Evolutionary conservation across 23 tunicate genomes (phyloP), one percentile per base, ranked within the genome.

Genomic region (Trididemnum miniatum): DNA sequence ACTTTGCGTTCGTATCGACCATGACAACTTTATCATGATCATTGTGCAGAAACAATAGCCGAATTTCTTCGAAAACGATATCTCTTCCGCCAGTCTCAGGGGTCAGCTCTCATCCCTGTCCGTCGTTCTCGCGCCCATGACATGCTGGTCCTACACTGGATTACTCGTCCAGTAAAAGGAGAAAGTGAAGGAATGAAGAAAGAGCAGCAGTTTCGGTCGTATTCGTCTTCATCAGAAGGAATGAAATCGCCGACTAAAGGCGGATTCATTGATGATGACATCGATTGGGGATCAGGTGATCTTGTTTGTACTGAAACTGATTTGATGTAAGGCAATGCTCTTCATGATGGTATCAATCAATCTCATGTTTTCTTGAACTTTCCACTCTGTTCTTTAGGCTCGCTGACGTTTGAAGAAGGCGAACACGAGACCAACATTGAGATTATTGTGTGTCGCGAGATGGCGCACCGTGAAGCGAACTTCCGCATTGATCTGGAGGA

Each of bases 261-360:
- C 12, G 20, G 22, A 28, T 26, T 22, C 54, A 62, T 15, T 62
- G 75, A 33, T 7, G 79, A 40, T n/a, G 57, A 65, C 9, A 86
- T 91, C 40, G 98, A 93, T 74, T 93, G 98, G 98, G 98, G 98
- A 59, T 82, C 92, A 84, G 98, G 98, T 93, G 15, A n/a, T n/a
- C n/a, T n/a, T n/a, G n/a, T n/a, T n/a, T n/a, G n/a, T n/a, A n/a
- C n/a, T n/a, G n/a, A n/a, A n/a, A n/a, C n/a, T n/a, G n/a, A n/a
- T n/a, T n/a, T n/a, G n/a, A n/a, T n/a, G n/a, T n/a, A n/a, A n/a
- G n/a, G n/a, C n/a, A n/a, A n/a, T n/a, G n/a, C n/a, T n/a, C n/a
- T n/a, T n/a, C n/a, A n/a, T n/a, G n/a, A n/a, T n/a, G n/a, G n/a
- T n/a, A n/a, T n/a, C n/a, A n/a, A n/a, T n/a, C n/a, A n/a, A n/a